Evolutionary conservation across 2,888 invertebrate species (phyloP).

Genomic region (Cephonodes hylas): DNA sequence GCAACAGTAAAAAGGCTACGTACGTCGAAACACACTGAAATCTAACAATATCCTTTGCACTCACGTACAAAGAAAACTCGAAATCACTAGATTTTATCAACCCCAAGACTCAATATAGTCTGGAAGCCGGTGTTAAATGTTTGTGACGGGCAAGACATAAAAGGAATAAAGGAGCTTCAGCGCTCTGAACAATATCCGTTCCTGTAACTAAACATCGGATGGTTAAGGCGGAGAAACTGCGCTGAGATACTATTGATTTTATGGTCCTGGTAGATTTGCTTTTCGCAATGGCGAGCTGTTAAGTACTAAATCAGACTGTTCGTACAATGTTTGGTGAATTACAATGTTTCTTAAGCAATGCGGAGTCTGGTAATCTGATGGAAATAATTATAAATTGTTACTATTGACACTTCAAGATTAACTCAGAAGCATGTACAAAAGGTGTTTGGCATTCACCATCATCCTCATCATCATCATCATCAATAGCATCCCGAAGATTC

Average conservation of each 20-base stretch:
- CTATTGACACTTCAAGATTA: too few relatives aligned
- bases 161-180: conserved; percentile 43
- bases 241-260: conserved; percentile 16
- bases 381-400: too few relatives aligned
- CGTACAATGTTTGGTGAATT: too few relatives aligned
- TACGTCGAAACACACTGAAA: background rate
- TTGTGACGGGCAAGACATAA: conserved; percentile 46
- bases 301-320: background rate
- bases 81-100: conserved; percentile 45
- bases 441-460: too few relatives aligned
- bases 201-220: conserved; percentile 7
- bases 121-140: conserved; percentile 61
- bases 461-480: too few relatives aligned
- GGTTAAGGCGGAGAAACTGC: conserved; percentile 33
- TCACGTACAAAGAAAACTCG: conserved; percentile 33
- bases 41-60: conserved; percentile 22
- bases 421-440: too few relatives aligned
- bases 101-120: conserved; percentile 52
- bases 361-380: too few relatives aligned
- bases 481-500: too few relatives aligned
- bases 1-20: background rate
- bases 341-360: too few relatives aligned
- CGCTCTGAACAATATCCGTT: conserved; percentile 40
- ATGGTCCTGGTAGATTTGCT: background rate
- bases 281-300: too few relatives aligned